A percentile compares a stretch with the other conserved stretches of the same genome.
Evolutionary conservation across 2,797 vertebrate species (phyloP).

Genomic region (Sylvilagus floridanus): DNA sequence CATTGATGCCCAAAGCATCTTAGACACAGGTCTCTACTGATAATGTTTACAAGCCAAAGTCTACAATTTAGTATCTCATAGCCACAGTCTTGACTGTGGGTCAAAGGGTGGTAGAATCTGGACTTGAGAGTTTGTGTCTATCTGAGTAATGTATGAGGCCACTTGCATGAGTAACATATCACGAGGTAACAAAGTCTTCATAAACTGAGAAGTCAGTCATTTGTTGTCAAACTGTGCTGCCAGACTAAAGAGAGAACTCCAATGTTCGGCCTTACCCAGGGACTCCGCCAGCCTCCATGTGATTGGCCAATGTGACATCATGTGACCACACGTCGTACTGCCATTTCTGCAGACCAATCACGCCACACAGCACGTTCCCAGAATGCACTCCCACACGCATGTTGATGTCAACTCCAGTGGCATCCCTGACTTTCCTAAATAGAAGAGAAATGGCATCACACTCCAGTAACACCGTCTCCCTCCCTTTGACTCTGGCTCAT

Average conservation of each 20-base stretch:
- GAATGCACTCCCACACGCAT: slow-evolving; percentile 99
- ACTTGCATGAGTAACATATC: accelerated
- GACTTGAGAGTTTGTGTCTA: not conserved
- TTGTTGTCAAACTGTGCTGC: not conserved
- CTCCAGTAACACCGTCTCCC: not conserved
- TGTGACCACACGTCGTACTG: slow-evolving; percentile 99
- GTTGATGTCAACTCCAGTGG: slow-evolving; percentile 97
- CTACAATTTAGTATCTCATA: not conserved
- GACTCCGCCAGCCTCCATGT: slow-evolving; percentile 98
- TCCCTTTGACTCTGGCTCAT: not conserved
- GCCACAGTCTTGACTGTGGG: not conserved
- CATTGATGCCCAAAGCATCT: not conserved
- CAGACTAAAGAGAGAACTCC: not conserved
- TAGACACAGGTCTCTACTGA: not conserved
- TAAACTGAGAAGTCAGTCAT: not conserved
- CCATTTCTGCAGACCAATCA: slow-evolving; percentile 99
- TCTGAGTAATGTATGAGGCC: accelerated
- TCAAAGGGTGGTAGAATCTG: no score
- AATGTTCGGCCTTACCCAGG: slow-evolving; percentile 91
- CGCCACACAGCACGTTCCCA: slow-evolving; percentile 97
- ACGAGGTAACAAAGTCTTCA: not conserved
- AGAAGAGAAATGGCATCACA: not conserved
- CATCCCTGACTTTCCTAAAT: slow-evolving; percentile 96
- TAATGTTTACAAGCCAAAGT: not conserved
- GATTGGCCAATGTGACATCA: slow-evolving; percentile 98